A percentile compares a stretch with the other conserved stretches of the same genome.
These are phyloP conservation scores for Hybos culiciformis DNA, from an alignment of 2,888 invertebrate species.

Conservation along the genomic window DNA sequence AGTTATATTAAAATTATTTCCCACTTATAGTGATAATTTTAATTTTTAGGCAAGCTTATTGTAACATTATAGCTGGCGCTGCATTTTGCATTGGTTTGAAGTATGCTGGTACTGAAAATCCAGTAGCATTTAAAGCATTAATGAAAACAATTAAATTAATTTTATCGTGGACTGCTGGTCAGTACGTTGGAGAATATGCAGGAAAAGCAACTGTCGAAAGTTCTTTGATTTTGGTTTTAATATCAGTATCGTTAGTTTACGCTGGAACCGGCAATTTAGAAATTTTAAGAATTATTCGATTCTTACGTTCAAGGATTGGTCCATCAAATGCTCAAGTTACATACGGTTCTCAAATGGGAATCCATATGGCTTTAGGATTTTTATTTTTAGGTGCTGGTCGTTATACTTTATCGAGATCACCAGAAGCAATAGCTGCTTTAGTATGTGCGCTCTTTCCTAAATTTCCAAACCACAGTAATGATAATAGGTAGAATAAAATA, in stretches of 20 bases:
- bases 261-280: slow-evolving; percentile 84
- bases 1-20: slow-evolving; percentile 21
- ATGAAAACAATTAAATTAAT: slow-evolving; percentile 30
- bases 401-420: slow-evolving; percentile 67
- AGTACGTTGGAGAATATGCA: slow-evolving; percentile 72
- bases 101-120: slow-evolving; percentile 83
- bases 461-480: slow-evolving; percentile 90
- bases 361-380: slow-evolving; percentile 89
- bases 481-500: slow-evolving; percentile 78
- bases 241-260: slow-evolving; percentile 66
- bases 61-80: slow-evolving; percentile 89
- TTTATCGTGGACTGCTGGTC: slow-evolving; percentile 38
- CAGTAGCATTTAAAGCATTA: slow-evolving; percentile 64
- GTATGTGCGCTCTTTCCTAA: slow-evolving; percentile 93
- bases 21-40: slow-evolving; percentile 2
- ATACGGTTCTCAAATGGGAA: slow-evolving; percentile 86
- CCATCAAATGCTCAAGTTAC: slow-evolving; percentile 56
- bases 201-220: slow-evolving; percentile 84
- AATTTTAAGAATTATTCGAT: slow-evolving; percentile 69
- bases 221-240: slow-evolving; percentile 67
- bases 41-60: slow-evolving; percentile 74
- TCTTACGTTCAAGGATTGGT: slow-evolving; percentile 69
- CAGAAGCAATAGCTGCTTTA: slow-evolving; percentile 76
- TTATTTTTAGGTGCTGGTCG: slow-evolving; percentile 89
- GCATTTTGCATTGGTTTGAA: slow-evolving; percentile 87